Base-by-base conservation (phyloP, 2,888 invertebrate genomes). In the Drosophila maculinotata region DNA sequence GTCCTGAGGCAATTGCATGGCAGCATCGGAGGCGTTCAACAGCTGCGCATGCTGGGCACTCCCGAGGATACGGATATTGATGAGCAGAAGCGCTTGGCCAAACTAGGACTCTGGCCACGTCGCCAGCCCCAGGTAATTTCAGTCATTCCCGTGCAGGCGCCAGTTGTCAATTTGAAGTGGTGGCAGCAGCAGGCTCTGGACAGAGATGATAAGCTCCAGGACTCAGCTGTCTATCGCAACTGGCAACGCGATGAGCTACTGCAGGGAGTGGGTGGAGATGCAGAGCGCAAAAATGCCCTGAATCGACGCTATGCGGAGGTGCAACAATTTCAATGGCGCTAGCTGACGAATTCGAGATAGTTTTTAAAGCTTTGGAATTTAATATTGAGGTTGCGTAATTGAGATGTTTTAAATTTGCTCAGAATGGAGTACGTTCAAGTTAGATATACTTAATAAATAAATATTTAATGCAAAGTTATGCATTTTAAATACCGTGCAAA, bases 31-130 rank as follows among this genome's bases (percentile, higher is more conserved):
- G 51, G 68, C 0, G 69, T 84, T 0, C 79, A 86, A 52, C 88
- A 88, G 57, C 72, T 89, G 2, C 88, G 75, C 6, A 71, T 90
- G 30, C 76, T 90, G 12, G 66, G 74, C 10, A 83, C 88, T 28
- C 88, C 89, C 8, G 85, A 84, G 45, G 67, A 80, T 20, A 73
- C 73, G n/a, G 89, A 90, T 26, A 77, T 90, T 10, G 89, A 88
- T 26, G 87, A 89, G 15, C 89, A 88, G 51, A 87, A 89, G 36
- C 69, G 73, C 2, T 26, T 87, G 49, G 82, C 82, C 51, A 83
- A 76, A 35, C 36, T 83, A 59, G 82, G 85, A 1, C 35, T 70
- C 4, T 74, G 76, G 82, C 85, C 87, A 8, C 57, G 53, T 1
- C 71, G 81, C 3, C 65, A 67, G 12, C 72, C 69, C 0, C 71